Conservation (phyloP, 2,113 vertebrate species). For the Jacana jacana region DNA sequence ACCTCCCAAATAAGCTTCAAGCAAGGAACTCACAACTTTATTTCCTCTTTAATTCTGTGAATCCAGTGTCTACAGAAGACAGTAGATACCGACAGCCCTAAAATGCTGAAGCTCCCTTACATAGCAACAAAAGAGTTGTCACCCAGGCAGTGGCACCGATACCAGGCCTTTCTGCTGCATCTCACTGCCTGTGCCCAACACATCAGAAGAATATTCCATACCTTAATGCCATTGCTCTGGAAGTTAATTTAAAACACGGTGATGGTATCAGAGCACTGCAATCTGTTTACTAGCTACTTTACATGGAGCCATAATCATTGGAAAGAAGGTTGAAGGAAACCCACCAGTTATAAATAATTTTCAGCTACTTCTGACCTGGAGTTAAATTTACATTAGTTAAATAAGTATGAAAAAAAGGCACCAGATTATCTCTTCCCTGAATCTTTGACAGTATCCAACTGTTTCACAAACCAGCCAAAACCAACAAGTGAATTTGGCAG, state of each 20-base stretch:
- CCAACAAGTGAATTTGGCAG: not conserved
- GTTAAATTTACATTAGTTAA: not conserved
- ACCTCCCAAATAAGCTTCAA: not conserved
- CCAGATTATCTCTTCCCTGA: not conserved
- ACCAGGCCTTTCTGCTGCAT: not conserved
- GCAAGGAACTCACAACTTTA: not conserved
- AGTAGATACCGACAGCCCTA: not conserved
- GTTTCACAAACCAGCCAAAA: not conserved
- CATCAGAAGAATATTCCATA: not conserved
- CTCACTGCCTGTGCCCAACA: fast-evolving
- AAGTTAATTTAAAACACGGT: not conserved
- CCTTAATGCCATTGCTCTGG: not conserved
- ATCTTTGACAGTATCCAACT: not conserved
- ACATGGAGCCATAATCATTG: not conserved
- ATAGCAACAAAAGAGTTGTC: not conserved
- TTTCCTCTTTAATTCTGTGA: not conserved
- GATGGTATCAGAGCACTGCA: not conserved
- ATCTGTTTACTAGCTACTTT: not conserved
- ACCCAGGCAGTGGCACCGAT: no score
- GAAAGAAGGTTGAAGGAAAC: not conserved
- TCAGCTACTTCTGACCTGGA: not conserved
- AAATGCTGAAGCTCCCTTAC: not conserved
- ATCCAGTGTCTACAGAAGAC: not conserved
- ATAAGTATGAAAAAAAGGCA: not conserved
- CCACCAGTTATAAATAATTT: not conserved